These are phyloP conservation scores for Argyrosomus japonicus DNA, from an alignment of 2,113 vertebrate genomes.

Conservation along the genomic window DNA sequence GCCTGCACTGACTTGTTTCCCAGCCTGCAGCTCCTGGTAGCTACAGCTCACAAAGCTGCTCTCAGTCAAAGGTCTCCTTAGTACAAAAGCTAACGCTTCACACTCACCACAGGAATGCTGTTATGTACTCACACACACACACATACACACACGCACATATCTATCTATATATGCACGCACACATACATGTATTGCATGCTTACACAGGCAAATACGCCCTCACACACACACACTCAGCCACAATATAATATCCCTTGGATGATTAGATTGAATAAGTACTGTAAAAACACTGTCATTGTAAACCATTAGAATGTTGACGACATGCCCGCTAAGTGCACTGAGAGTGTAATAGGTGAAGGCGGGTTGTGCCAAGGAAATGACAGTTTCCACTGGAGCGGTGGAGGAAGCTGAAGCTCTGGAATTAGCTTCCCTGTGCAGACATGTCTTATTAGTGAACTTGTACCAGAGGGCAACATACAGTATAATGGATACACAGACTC, in stretches of 20 bases:
- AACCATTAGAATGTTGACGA: slow-evolving; percentile 70
- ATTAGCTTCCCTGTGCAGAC: slow-evolving; percentile 75
- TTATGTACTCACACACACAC: slow-evolving; percentile 33
- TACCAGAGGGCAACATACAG: slow-evolving; percentile 36
- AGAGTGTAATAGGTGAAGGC: slow-evolving; percentile 67
- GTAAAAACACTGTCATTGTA: slow-evolving; percentile 70
- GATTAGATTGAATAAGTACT: slow-evolving; percentile 63
- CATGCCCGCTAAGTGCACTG: slow-evolving; percentile 56
- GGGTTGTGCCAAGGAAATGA: slow-evolving; percentile 70
- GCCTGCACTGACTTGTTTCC: slow-evolving; percentile 79
- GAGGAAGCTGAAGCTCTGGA: slow-evolving; percentile 67
- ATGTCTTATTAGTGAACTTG: slow-evolving; percentile 66
- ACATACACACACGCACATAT: slow-evolving; percentile 15
- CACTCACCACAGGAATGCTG: slow-evolving; percentile 68
- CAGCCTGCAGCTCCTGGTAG: slow-evolving; percentile 67
- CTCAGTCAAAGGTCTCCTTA: slow-evolving; percentile 71
- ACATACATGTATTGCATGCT: slow-evolving; percentile 5
- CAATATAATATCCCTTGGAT: slow-evolving; percentile 33
- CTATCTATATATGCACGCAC: slow-evolving; percentile 4
- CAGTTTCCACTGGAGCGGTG: slow-evolving; percentile 45
- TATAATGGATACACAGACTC: background rate
- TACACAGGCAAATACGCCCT: background rate
- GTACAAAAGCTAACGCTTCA: slow-evolving; percentile 69
- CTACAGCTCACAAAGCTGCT: slow-evolving; percentile 60
- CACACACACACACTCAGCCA: slow-evolving; percentile 22